Evolutionary conservation across 2,888 invertebrate genomes (phyloP).

Genomic region (Mythimna ferrago): DNA sequence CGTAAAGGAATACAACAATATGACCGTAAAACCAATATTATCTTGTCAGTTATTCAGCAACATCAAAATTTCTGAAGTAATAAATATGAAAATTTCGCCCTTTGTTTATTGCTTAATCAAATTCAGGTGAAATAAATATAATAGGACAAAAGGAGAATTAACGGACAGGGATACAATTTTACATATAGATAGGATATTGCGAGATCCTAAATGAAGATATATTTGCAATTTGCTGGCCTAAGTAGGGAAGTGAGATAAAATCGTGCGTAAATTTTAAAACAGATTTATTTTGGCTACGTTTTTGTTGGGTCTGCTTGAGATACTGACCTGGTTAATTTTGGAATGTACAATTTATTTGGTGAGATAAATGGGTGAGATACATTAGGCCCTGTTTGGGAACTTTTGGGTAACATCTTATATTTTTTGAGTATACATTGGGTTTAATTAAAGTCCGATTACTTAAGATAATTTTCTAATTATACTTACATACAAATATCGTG

Average conservation of each 20-base stretch:
- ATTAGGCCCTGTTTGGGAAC: background rate
- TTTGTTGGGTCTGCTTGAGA: slow-evolving; percentile 20
- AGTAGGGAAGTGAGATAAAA: slow-evolving; percentile 41
- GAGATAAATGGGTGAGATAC: slow-evolving; percentile 28
- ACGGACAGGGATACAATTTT: slow-evolving; percentile 39
- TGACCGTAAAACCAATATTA: background rate
- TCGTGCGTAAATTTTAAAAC: slow-evolving; percentile 47
- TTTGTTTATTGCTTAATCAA: slow-evolving; percentile 45
- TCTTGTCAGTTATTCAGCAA: background rate
- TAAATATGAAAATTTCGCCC: slow-evolving; percentile 45
- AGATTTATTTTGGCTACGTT: slow-evolving; percentile 40
- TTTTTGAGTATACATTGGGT: too few relatives aligned
- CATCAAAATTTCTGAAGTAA: slow-evolving; percentile 14
- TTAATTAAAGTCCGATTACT: too few relatives aligned
- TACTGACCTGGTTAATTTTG: slow-evolving; percentile 29
- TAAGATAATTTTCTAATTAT: too few relatives aligned
- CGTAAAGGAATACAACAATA: background rate
- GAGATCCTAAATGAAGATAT: slow-evolving; percentile 53
- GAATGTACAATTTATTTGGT: slow-evolving; percentile 6
- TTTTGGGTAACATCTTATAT: background rate
- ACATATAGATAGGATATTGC: slow-evolving; percentile 50
- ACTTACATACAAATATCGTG: too few relatives aligned
- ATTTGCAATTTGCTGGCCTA: slow-evolving; percentile 52
- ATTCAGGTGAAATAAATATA: slow-evolving; percentile 53
- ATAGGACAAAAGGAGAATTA: slow-evolving; percentile 47